Evolutionary conservation across 1,140 invertebrate genomes (phyloP).

Genomic region (Microplitis demolitor): DNA sequence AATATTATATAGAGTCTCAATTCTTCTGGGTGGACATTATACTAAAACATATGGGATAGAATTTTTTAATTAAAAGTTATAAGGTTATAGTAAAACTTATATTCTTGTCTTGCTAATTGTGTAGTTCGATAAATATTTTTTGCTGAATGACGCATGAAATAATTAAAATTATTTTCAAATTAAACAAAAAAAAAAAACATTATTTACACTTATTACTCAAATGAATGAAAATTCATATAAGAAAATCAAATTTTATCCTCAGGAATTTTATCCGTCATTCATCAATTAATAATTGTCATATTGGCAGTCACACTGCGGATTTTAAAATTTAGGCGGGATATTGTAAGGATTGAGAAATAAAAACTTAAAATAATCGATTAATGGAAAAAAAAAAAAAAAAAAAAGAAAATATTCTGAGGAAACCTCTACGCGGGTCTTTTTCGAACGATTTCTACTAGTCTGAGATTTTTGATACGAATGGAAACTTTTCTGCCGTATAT

Average conservation of each 20-base stretch:
- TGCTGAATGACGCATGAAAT: neutral
- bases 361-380: conserved; percentile 16
- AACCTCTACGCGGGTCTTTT: conserved; percentile 45
- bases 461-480: conserved; percentile 57
- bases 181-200: neutral
- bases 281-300: conserved; percentile 10
- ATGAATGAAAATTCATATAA: conserved; percentile 9
- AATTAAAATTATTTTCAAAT: conserved; percentile 1
- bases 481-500: conserved; percentile 56
- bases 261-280: conserved; percentile 13
- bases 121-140: neutral
- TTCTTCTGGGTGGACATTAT: conserved; percentile 35
- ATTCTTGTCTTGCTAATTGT: conserved; percentile 14
- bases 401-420: conserved; percentile 21
- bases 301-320: conserved; percentile 32
- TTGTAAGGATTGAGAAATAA: conserved; percentile 17
- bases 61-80: conserved; percentile 20
- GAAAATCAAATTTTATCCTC: neutral
- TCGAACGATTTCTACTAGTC: conserved; percentile 39
- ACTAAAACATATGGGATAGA: neutral
- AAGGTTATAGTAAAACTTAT: conserved; percentile 11
- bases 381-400: conserved; percentile 14
- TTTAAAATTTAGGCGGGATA: conserved; percentile 22
- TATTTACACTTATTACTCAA: neutral
- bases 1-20: conserved; percentile 53